Percentiles rank a stretch among this genome's conserved stretches.
phyloP scores from a whole-genome alignment of 2,888 invertebrate genomes.

The Drosophila mimetica region DNA sequence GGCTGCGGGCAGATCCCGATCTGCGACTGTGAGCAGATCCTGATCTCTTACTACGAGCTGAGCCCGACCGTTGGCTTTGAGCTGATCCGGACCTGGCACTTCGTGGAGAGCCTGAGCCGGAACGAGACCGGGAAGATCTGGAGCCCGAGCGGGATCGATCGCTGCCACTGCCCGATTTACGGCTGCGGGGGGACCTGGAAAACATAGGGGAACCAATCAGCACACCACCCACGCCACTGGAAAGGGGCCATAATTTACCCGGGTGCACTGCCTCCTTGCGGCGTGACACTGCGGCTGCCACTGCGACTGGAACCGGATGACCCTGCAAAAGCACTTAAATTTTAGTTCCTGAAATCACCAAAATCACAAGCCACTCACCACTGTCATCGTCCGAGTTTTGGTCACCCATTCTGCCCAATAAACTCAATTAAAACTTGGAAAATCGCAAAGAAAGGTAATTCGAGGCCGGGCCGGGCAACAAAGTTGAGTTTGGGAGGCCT shows the following conservation, averaged over 20 bases:
- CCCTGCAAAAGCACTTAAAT: constrained; percentile 53
- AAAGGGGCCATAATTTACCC: constrained; percentile 54
- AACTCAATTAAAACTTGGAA: background rate
- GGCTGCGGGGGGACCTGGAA: constrained; percentile 69
- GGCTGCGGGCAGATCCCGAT: constrained; percentile 30
- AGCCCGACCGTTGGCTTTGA: constrained; percentile 65
- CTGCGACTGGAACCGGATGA: constrained; percentile 81
- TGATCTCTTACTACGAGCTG: constrained; percentile 42
- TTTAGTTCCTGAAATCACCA: background rate
- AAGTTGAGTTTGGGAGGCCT: constrained; percentile 12
- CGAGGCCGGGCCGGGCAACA: constrained; percentile 18
- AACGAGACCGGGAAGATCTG: constrained; percentile 41
- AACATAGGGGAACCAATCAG: background rate
- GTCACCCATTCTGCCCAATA: constrained; percentile 59
- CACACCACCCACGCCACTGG: no score
- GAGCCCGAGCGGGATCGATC: constrained; percentile 84
- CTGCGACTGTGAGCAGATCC: constrained; percentile 35
- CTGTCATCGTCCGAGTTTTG: constrained; percentile 74
- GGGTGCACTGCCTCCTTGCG: constrained; percentile 71
- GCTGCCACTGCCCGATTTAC: constrained; percentile 76
- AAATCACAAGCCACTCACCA: constrained; percentile 53
- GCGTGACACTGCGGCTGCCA: constrained; percentile 79
- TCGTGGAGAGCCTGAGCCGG: constrained; percentile 57
- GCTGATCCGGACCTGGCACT: constrained; percentile 63
- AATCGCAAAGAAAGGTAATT: constrained; percentile 2